Evolutionary conservation across 2,888 invertebrate genomes (phyloP), one percentile per base, ranked within the genome.

Genomic region (Pristionchus japonicus): DNA sequence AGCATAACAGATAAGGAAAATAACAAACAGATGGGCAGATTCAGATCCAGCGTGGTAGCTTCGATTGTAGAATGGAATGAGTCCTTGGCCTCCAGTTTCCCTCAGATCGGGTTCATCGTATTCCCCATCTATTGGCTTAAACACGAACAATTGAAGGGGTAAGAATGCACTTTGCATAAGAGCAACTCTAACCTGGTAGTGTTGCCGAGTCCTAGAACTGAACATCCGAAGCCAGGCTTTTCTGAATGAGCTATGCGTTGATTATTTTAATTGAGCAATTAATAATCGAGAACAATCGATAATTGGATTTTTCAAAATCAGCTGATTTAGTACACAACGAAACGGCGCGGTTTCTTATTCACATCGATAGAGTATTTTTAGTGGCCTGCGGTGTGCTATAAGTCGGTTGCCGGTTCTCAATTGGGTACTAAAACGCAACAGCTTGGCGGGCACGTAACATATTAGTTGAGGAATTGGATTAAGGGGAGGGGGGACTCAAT

Each of bases 61-160:
- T 17, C 67, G 31, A 47, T 43, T 86, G 34, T 40, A 52, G 52
- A 52, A 61, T 11, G 67, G 67, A 23, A 67, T 27, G 7, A 47
- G 47, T 0, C 61, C 40, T 40, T 61, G 57, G 4, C 84, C 86
- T n/a, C 67, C 64, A 17, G 67, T 27, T 43, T n/a, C 47, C 6
- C 86, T 15, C n/a, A 40, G 4, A 83, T 88, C 88, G 49, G 61
- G n/a, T n/a, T 89, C 88, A 34, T 89, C 88, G 80, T 88, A 88
- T 52, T 88, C 88, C 13, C 88, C 89, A 49, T 88, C 88, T 17
- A 89, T 89, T 61, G 87, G 80, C 89, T 89, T 31, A 40, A 82
- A 9, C 27, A 47, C 15, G 37, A 88, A 67, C 11, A 17, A 67
- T 34, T 61, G 64, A 61, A 0, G 23, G 15, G 31, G 67, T 67